A percentile compares a stretch with the other conserved stretches of the same genome.
phyloP scores from a whole-genome alignment of 2,113 vertebrate species.

The Melanotaenia duboulayi region DNA sequence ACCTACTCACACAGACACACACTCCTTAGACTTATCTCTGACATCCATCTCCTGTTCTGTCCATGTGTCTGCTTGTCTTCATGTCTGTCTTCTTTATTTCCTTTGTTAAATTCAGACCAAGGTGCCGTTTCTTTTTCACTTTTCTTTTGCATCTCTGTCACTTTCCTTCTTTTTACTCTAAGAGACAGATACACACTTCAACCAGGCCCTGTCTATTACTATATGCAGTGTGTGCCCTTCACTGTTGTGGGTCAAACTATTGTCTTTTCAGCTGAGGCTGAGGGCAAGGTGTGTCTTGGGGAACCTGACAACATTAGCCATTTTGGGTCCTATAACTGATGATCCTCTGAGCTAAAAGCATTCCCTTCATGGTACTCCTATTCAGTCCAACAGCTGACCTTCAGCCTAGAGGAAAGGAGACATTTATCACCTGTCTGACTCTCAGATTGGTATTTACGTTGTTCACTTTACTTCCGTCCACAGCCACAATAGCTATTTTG shows the following conservation, averaged over 20 bases:
- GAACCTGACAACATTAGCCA: conserved; percentile 22
- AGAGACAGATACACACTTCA: conserved; percentile 12
- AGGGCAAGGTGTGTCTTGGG: conserved; percentile 39
- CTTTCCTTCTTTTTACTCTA: neutral
- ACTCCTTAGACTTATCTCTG: neutral
- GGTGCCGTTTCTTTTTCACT: neutral
- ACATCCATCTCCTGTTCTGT: conserved; percentile 10
- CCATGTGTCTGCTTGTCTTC: conserved; percentile 6
- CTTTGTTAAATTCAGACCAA: conserved; percentile 1
- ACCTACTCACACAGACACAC: conserved; percentile 24
- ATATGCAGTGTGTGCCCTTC: conserved; percentile 24
- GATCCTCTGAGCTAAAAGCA: conserved; percentile 31
- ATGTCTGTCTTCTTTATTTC: neutral
- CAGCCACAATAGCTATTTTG: neutral
- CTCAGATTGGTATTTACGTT: neutral
- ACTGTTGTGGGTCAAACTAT: conserved; percentile 22
- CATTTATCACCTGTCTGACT: conserved; percentile 20
- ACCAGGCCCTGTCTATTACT: conserved; percentile 11
- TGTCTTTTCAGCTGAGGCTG: conserved; percentile 19
- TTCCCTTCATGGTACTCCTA: neutral
- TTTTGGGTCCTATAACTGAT: conserved; percentile 33
- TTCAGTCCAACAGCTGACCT: conserved; percentile 34
- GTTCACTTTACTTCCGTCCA: conserved; percentile 3
- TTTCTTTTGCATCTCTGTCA: neutral
- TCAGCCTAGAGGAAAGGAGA: conserved; percentile 32